phyloP scores from a whole-genome alignment of 2,888 invertebrate species.

The Diadegma fenestrale region DNA sequence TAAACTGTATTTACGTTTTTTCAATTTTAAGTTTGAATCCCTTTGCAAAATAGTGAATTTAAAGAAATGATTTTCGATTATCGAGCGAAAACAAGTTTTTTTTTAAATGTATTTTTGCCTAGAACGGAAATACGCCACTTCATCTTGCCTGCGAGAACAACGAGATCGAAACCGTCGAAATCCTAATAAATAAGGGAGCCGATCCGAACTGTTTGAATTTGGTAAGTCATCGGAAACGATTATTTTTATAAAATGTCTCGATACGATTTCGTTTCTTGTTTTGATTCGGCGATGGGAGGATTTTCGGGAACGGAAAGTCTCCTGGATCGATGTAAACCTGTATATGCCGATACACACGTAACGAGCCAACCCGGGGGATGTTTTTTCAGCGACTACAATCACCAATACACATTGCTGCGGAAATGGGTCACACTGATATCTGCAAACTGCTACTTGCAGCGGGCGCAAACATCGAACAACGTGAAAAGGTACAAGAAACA shows the following conservation, averaged over 20 bases:
- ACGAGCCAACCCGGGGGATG: background rate
- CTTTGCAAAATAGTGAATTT: background rate
- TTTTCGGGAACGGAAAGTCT: background rate
- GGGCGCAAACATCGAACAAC: slow-evolving; percentile 89
- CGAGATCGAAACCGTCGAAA: slow-evolving; percentile 89
- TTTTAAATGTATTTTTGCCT: too few relatives aligned
- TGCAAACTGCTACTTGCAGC: slow-evolving; percentile 87
- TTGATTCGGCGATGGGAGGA: background rate
- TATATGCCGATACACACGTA: background rate
- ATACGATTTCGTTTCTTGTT: background rate
- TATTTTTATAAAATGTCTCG: background rate
- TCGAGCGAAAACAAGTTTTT: too few relatives aligned
- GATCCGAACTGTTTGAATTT: slow-evolving; percentile 90
- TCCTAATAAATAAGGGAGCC: slow-evolving; percentile 89
- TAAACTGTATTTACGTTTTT: background rate
- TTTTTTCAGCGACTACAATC: slow-evolving; percentile 89
- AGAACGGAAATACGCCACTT: slow-evolving; percentile 90
- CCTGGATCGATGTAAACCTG: slow-evolving; percentile 2
- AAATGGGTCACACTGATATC: slow-evolving; percentile 89
- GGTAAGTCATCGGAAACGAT: slow-evolving; percentile 85
- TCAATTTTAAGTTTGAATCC: background rate
- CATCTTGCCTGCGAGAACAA: slow-evolving; percentile 92
- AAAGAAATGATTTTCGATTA: background rate
- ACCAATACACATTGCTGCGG: slow-evolving; percentile 92
- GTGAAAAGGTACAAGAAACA: slow-evolving; percentile 85